phyloP scores from a whole-genome alignment of 2,888 invertebrate genomes.

The Carabus problematicus region DNA sequence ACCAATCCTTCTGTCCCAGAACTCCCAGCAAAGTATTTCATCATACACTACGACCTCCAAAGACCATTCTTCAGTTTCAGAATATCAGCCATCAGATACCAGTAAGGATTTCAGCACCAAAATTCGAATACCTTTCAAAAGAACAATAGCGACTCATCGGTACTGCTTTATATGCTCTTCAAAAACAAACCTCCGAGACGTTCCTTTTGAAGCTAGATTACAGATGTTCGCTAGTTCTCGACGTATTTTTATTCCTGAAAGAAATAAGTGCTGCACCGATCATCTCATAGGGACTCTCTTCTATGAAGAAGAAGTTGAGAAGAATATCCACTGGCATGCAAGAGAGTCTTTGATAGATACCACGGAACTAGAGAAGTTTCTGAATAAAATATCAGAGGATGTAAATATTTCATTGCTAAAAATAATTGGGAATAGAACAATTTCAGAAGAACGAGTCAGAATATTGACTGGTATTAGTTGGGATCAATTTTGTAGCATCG shows the following conservation, averaged over 20 bases:
- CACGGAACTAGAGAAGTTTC: background rate
- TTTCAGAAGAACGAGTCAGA: background rate
- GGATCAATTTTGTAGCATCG: background rate
- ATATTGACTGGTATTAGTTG: background rate
- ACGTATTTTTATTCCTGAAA: background rate
- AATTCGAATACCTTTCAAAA: no score
- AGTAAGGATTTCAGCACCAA: no score
- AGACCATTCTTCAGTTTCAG: no score
- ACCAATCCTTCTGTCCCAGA: no score
- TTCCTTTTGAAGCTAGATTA: background rate
- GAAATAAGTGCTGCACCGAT: background rate
- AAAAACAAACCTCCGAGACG: no score
- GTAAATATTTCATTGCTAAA: background rate
- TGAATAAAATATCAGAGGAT: background rate
- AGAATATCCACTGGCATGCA: background rate
- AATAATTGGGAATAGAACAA: background rate
- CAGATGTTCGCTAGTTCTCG: background rate
- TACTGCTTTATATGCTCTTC: no score
- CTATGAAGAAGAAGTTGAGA: background rate
- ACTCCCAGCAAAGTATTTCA: no score
- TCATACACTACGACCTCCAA: no score
- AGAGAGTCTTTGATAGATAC: background rate
- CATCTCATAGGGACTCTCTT: background rate
- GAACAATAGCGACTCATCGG: no score
- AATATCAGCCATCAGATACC: no score